These are phyloP conservation scores for Paramisgurnus dabryanus DNA, from an alignment of 2,113 vertebrate species.

Conservation along the genomic window DNA sequence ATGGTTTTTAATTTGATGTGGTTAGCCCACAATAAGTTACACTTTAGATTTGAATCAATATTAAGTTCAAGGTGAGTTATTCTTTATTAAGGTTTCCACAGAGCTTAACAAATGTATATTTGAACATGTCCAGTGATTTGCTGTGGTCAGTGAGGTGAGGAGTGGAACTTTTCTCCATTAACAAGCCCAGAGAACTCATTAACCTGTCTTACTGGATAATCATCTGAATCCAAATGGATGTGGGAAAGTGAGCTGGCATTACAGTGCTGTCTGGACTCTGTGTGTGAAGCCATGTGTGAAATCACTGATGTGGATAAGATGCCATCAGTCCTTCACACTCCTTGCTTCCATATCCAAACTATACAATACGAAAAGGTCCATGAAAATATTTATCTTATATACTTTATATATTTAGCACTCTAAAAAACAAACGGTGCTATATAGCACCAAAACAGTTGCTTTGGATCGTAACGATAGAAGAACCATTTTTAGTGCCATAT, in stretches of 20 bases:
- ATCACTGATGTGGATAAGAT: conserved; percentile 35
- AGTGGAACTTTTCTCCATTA: conserved; percentile 28
- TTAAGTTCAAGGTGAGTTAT: not conserved
- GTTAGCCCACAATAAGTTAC: not conserved
- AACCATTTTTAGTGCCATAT: too few species aligned
- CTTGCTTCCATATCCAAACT: not conserved
- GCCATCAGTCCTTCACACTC: not conserved
- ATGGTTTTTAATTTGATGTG: not conserved
- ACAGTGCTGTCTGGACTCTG: conserved; percentile 7
- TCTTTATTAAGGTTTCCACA: not conserved
- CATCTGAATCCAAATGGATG: conserved; percentile 41
- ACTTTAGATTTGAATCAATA: not conserved
- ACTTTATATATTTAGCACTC: too few species aligned
- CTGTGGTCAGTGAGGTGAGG: not conserved
- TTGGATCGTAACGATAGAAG: too few species aligned
- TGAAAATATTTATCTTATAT: not conserved
- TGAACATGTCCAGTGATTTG: conserved; percentile 15
- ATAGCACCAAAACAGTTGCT: too few species aligned
- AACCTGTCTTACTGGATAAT: conserved; percentile 35
- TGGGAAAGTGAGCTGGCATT: conserved; percentile 10
- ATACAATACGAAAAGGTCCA: not conserved
- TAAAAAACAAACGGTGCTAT: too few species aligned
- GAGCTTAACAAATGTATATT: not conserved
- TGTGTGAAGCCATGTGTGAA: conserved; percentile 30
- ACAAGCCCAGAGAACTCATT: conserved; percentile 35